These are phyloP conservation scores for Erebia aethiops DNA, from an alignment of 2,888 invertebrate genomes.

Conservation along the genomic window DNA sequence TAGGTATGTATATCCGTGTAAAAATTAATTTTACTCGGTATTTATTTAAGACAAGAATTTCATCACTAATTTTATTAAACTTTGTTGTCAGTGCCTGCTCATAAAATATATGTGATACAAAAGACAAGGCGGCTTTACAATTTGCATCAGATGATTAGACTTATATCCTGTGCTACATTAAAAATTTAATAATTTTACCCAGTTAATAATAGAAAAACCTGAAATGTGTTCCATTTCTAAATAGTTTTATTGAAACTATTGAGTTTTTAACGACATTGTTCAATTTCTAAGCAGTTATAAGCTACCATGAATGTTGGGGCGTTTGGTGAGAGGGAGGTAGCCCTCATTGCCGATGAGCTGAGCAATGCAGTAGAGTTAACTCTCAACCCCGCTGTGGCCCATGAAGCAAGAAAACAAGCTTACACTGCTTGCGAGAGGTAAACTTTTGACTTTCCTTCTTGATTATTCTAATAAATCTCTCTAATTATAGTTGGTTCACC, in stretches of 20 bases:
- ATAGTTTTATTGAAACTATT: not conserved
- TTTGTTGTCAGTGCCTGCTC: not conserved
- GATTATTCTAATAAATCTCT: not conserved
- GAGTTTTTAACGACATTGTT: not conserved
- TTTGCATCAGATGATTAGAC: not conserved
- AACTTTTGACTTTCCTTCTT: conserved; percentile 9
- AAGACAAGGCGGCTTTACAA: too few relatives aligned
- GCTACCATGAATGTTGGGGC: conserved; percentile 68
- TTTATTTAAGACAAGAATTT: conserved; percentile 30
- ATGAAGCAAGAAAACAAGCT: conserved; percentile 90
- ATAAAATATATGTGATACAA: not conserved
- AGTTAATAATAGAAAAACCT: not conserved
- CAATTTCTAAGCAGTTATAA: conserved; percentile 8
- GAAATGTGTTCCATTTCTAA: not conserved
- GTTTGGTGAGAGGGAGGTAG: conserved; percentile 77
- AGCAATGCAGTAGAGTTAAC: conserved; percentile 92
- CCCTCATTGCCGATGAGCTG: conserved; percentile 88
- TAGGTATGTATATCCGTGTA: conserved; percentile 54
- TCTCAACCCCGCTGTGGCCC: conserved; percentile 90
- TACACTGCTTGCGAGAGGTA: conserved; percentile 91
- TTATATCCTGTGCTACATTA: not conserved
- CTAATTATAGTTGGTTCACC: too few relatives aligned
- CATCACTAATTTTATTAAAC: conserved; percentile 7
- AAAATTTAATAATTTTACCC: not conserved
- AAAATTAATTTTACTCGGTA: not conserved